phyloP scores from a whole-genome alignment of 2,888 invertebrate genomes.

The Euspilapteryx auroguttella region DNA sequence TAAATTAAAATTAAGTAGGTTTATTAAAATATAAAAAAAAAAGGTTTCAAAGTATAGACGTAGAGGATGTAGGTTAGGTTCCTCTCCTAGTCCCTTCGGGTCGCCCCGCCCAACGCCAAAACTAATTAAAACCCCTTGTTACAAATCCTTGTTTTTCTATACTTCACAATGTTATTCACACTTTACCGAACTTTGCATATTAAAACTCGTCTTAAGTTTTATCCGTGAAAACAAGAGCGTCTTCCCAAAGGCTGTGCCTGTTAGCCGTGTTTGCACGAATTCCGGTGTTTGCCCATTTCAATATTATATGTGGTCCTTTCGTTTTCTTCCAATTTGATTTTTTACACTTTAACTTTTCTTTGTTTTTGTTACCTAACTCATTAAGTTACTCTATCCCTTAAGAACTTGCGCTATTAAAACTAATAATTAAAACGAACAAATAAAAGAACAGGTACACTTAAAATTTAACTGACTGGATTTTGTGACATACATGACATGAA shows the following conservation, averaged over 20 bases:
- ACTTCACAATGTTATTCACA: conserved; percentile 15
- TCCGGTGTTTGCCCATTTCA: conserved; percentile 49
- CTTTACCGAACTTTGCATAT: too few relatives aligned
- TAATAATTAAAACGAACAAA: too few relatives aligned
- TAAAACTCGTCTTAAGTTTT: too few relatives aligned
- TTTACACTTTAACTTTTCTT: conserved; percentile 33
- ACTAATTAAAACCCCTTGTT: conserved; percentile 29
- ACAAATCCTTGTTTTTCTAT: too few relatives aligned
- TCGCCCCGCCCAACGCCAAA: conserved; percentile 57
- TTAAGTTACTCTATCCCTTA: too few relatives aligned
- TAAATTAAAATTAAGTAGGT: too few relatives aligned
- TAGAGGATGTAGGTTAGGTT: too few relatives aligned
- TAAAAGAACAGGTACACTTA: too few relatives aligned
- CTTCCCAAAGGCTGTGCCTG: conserved; percentile 40
- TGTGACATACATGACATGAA: too few relatives aligned
- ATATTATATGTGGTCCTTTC: conserved; percentile 57
- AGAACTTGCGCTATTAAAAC: too few relatives aligned
- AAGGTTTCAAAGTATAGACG: conserved; percentile 43
- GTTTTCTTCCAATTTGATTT: conserved; percentile 29
- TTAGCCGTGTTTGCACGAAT: conserved; percentile 55
- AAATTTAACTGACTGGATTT: too few relatives aligned
- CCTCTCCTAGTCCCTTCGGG: conserved; percentile 19
- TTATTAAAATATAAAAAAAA: conserved; percentile 5
- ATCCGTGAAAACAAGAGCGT: background rate
- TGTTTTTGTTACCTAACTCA: conserved; percentile 31